Evolutionary conservation across 2,888 invertebrate genomes (phyloP), one percentile per base, ranked within the genome.

Genomic region (Exocentrus adspersus): DNA sequence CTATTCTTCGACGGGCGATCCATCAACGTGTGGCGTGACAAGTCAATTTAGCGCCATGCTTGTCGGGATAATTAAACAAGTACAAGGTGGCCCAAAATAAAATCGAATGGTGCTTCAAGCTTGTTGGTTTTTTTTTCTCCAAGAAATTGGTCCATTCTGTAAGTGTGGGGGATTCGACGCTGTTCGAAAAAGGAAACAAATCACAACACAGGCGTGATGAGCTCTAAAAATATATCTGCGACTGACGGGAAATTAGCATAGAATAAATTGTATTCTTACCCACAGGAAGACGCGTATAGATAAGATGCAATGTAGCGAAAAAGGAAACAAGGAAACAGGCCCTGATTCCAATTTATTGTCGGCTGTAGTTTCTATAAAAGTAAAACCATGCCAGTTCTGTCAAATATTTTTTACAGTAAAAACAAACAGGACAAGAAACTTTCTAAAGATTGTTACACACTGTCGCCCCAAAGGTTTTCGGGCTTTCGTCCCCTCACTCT

Each of bases 21-120:
- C 60, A 60, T 60, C 60, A 64, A 57, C 50, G 45, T 53, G 20
- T 20, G 51, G 17, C 20, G 58, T 59, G 65, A 61, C 61, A 65
- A 59, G 61, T 61, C 51, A 58, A 65, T 61, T 59, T 58, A 62
- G 41, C 24, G 17, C 30, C 56, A 7, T 24, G n/a, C n/a, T n/a
- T 7, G 7, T 3, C 24, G 24, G 3, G 7, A 5, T 24, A 24
- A 24, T 24, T 24, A 24, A 24, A 24, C 7, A 24, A 5, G 28
- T 50, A 46, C 57, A 53, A 43, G 57, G 46, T 43, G 20, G 24
- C 17, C 52, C 30, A n/a, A n/a, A n/a, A n/a, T n/a, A n/a, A n/a
- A n/a, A n/a, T n/a, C n/a, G n/a, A n/a, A n/a, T n/a, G n/a, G n/a
- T n/a, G n/a, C n/a, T n/a, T n/a, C n/a, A n/a, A n/a, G n/a, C n/a